Evolutionary conservation across 2,797 vertebrate species (phyloP).

Genomic region (Bovichtus diacanthus): DNA sequence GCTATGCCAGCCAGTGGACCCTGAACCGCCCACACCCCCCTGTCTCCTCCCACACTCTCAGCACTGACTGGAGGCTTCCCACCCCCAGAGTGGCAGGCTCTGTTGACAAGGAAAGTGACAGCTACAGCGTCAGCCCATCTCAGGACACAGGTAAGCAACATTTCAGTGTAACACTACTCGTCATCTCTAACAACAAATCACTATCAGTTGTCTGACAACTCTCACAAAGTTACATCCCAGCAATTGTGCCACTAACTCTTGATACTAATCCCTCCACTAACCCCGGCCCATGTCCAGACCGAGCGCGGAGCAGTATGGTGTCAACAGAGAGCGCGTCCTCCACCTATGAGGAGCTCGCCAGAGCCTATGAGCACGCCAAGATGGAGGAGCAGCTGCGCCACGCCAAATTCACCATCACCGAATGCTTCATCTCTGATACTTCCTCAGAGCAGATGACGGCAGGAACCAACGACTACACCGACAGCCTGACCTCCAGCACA

Average conservation of each 20-base stretch:
- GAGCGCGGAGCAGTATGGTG: slow-evolving; percentile 98
- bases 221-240: slow-evolving; percentile 17
- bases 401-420: slow-evolving; percentile 99
- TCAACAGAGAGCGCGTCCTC: slow-evolving; percentile 99
- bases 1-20: slow-evolving; percentile 98
- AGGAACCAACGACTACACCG: slow-evolving; percentile 98
- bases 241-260: slow-evolving; percentile 42
- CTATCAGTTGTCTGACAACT: not conserved
- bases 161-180: fast-evolving
- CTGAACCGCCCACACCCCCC: slow-evolving; percentile 96
- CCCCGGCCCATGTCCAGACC: slow-evolving; percentile 83
- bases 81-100: slow-evolving; percentile 94
- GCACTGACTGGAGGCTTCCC: slow-evolving; percentile 97
- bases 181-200: slow-evolving; percentile 31
- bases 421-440: slow-evolving; percentile 99
- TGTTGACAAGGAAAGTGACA: slow-evolving; percentile 98
- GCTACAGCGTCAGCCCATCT: slow-evolving; percentile 98
- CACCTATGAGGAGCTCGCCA: slow-evolving; percentile 96
- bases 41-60: slow-evolving; percentile 95
- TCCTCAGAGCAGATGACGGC: slow-evolving; percentile 98
- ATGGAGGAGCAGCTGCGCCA: slow-evolving; percentile 99
- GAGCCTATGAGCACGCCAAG: slow-evolving; percentile 98
- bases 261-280: slow-evolving; percentile 59
- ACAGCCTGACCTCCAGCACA: slow-evolving; percentile 99
- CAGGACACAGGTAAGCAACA: slow-evolving; percentile 92